Percentiles rank a stretch among this genome's conserved stretches.
These are phyloP conservation scores for Eucera pruinosa DNA, from an alignment of 2,888 invertebrate genomes.

Conservation along the genomic window DNA sequence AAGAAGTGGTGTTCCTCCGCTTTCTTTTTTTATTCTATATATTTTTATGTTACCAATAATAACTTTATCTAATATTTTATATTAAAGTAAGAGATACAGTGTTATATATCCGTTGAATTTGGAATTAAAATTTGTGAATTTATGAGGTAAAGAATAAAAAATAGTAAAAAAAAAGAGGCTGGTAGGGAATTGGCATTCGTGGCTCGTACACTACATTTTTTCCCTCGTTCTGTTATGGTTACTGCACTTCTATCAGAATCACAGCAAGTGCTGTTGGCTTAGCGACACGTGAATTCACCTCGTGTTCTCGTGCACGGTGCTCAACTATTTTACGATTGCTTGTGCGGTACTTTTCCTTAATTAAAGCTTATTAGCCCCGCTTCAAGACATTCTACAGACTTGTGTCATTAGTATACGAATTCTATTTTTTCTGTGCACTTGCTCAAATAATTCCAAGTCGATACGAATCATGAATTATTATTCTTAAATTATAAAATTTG, in stretches of 20 bases:
- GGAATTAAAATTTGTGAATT: background rate
- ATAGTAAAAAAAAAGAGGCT: background rate
- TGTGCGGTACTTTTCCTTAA: constrained; percentile 47
- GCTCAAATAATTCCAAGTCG: background rate
- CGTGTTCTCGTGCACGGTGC: constrained; percentile 19
- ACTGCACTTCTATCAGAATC: constrained; percentile 42
- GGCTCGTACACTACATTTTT: constrained; percentile 15
- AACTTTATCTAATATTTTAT: too few species aligned
- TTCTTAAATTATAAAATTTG: too few species aligned
- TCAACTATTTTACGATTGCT: constrained; percentile 33
- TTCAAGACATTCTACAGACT: background rate
- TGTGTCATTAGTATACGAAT: background rate
- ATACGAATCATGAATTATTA: background rate
- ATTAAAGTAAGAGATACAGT: background rate
- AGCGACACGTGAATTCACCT: constrained; percentile 46
- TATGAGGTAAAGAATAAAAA: background rate
- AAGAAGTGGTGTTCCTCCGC: too few species aligned
- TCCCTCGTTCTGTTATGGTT: constrained; percentile 24
- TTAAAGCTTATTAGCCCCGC: constrained; percentile 43
- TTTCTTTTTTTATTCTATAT: too few species aligned
- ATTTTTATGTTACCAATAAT: too few species aligned
- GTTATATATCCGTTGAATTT: background rate
- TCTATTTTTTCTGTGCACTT: background rate
- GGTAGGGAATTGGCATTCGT: background rate
- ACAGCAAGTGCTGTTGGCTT: constrained; percentile 41